Evolutionary conservation across 2,888 invertebrate genomes (phyloP).

Genomic region (Parthenolecanium corni): DNA sequence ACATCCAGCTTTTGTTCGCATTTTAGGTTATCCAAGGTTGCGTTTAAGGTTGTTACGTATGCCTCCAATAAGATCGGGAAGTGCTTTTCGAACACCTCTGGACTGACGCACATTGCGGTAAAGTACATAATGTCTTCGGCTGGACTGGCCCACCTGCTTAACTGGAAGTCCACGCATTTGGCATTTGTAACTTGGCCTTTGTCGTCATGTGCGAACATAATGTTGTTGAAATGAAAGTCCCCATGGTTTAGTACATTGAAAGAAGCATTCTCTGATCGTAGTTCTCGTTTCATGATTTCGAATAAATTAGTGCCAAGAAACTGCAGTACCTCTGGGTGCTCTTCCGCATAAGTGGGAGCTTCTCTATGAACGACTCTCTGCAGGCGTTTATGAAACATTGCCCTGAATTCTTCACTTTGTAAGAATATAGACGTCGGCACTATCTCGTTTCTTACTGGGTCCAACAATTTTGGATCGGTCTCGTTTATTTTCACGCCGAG

Average conservation of each 20-base stretch:
- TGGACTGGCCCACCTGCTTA: conserved; percentile 1
- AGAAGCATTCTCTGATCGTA: background rate
- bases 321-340: background rate
- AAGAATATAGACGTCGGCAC: background rate
- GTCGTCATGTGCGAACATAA: conserved; percentile 5
- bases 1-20: background rate
- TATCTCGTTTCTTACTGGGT: background rate
- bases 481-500: background rate
- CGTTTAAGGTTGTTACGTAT: conserved; percentile 3
- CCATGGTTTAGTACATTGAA: conserved; percentile 14
- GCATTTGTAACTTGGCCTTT: background rate
- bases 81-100: conserved; percentile 18
- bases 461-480: background rate
- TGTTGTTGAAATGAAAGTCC: background rate
- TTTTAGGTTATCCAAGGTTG: background rate
- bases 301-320: background rate
- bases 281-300: background rate
- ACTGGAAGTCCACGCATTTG: conserved; percentile 2
- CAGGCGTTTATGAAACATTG: background rate
- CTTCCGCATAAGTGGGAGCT: background rate
- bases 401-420: background rate
- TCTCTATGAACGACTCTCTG: background rate
- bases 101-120: background rate
- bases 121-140: conserved; percentile 3
- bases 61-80: conserved; percentile 21